Base-by-base conservation (phyloP, 2,113 vertebrate genomes). In the Ictidomys tridecemlineatus region DNA sequence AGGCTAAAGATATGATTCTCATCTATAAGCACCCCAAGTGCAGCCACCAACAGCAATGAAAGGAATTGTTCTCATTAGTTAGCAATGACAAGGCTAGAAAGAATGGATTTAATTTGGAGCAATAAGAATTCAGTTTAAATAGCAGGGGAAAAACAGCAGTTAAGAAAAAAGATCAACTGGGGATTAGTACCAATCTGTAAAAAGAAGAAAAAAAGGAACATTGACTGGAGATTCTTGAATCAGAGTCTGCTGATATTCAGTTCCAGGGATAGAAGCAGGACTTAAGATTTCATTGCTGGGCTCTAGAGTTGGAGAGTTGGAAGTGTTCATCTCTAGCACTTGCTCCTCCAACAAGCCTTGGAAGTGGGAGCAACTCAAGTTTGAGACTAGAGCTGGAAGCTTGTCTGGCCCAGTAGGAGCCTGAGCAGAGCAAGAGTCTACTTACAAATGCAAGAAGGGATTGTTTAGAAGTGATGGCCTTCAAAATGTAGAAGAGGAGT, bases 101-200 rank as follows among this genome's bases (percentile, higher is more conserved):
- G 82, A 98, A 97, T 98, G 97, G 96, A 95, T 98, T 98, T 98
- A 98, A 98, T 98, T 98, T 98, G 96, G 94, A 97, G 89, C 93
- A 96, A 45, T 92, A 96, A 85, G 97, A 93, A 97, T 94, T 92
- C 70, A 14, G 92, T 93, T 91, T 96, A 97, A 97, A 82, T 96
- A 94, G 93, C 2, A 13, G 70, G 93, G 45, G 65, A 1, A 12
- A 63, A 22, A 73, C 85, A 79, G 72, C 97, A 88, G 95, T 97
- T 97, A 91, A 90, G 63, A 53, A 85, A 72, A 82, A 93, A 96
- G 65, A 97, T 93, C 96, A 95, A 69, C 87, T 85, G 48, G 94
- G 97, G 92, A 97, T 96, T 98, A 70, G n/a, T 48, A 63, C 70
- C 78, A 91, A 63, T 87, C 56, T 97, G 90, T 45, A 78, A 51